Percentiles rank a stretch among this genome's conserved stretches.
Conservation (phyloP, 2,888 invertebrate species). For the Cephus pygmeus region DNA sequence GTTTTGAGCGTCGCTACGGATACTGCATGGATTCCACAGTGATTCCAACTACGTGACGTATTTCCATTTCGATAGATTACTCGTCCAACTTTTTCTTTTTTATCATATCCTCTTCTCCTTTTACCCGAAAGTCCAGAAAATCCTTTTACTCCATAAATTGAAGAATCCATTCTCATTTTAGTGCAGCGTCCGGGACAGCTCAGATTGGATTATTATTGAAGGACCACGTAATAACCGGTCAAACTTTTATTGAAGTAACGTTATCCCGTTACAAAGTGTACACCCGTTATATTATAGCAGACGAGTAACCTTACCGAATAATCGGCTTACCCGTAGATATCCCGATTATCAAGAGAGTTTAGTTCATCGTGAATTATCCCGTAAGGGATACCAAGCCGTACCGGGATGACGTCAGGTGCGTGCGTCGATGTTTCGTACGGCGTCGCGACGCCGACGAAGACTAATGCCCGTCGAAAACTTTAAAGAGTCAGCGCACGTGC, state of each 20-base stretch:
- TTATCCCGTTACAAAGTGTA: neutral
- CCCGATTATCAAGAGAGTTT: neutral
- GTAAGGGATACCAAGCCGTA: neutral
- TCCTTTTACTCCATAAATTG: neutral
- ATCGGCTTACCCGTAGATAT: neutral
- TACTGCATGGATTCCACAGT: neutral
- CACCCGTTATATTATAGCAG: neutral
- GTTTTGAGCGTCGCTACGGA: neutral
- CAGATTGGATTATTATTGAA: neutral
- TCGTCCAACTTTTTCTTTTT: neutral
- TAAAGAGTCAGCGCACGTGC: conserved; percentile 24
- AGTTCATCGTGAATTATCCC: neutral
- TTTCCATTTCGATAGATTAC: neutral
- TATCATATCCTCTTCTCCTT: neutral
- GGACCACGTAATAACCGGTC: neutral
- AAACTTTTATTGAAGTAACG: neutral
- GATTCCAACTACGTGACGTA: neutral
- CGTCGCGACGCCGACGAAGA: conserved; percentile 23
- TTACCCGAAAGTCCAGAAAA: neutral
- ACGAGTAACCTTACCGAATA: neutral
- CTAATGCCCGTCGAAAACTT: conserved; percentile 15
- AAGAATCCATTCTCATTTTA: neutral
- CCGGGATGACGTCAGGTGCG: neutral
- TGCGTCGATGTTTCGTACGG: neutral
- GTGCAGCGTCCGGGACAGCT: neutral